phyloP scores from a whole-genome alignment of 2,888 invertebrate species.

The Clunio marinus region DNA sequence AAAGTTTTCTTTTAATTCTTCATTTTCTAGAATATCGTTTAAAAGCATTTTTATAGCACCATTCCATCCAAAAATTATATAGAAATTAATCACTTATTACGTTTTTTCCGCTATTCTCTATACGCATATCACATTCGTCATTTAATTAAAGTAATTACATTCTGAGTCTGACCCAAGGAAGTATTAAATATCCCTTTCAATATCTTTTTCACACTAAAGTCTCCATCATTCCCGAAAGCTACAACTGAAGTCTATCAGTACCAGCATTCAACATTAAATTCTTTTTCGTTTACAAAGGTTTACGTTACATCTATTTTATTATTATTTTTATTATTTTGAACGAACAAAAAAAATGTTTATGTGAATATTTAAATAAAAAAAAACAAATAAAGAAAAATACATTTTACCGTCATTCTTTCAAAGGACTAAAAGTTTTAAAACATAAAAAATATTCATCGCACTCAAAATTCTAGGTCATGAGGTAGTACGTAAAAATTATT shows the following conservation, averaged over 20 bases:
- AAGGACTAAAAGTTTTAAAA: not conserved
- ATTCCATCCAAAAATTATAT: not conserved
- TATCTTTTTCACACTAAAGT: not conserved
- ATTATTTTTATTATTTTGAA: not conserved
- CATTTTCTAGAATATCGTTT: not conserved
- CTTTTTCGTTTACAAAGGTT: not conserved
- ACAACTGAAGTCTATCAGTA: not conserved
- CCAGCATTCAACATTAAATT: not conserved
- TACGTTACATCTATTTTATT: not conserved
- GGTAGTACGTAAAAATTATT: slow-evolving; percentile 36
- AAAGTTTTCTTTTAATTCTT: too few relatives aligned
- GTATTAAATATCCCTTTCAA: too few relatives aligned
- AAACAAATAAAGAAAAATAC: not conserved
- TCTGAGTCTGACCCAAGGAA: too few relatives aligned
- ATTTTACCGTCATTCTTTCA: not conserved
- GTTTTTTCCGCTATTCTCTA: not conserved
- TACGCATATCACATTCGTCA: not conserved
- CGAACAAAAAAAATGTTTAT: not conserved
- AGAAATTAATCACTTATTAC: not conserved
- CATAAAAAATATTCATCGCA: not conserved
- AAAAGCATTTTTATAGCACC: slow-evolving; percentile 5
- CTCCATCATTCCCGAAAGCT: not conserved
- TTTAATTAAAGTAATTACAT: not conserved
- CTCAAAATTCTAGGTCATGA: not conserved
- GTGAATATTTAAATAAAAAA: not conserved